Evolutionary conservation across 2,888 invertebrate species (phyloP).

Genomic region (Cistogaster globosa): DNA sequence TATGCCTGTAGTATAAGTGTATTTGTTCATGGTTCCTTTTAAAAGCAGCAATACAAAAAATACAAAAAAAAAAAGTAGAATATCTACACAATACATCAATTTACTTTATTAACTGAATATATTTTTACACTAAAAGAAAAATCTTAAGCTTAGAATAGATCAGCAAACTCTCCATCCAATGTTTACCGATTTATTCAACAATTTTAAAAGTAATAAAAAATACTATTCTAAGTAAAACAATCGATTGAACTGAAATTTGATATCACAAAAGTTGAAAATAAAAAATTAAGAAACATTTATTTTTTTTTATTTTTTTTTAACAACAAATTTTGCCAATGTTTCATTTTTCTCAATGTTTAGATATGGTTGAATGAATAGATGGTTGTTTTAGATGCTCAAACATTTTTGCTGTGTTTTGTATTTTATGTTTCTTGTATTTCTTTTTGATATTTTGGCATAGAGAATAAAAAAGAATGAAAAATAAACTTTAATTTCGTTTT

Average conservation of each 20-base stretch:
- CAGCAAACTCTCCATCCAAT: no score
- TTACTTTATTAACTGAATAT: conserved; percentile 37
- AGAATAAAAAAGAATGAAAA: conserved; percentile 12
- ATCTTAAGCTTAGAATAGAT: neutral
- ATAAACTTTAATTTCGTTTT: conserved; percentile 15
- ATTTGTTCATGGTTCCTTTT: conserved; percentile 35
- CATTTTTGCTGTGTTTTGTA: neutral
- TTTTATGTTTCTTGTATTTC: conserved; percentile 8
- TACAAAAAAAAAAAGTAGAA: conserved; percentile 21
- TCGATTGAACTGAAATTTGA: neutral
- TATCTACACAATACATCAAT: conserved; percentile 48
- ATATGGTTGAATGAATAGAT: conserved; percentile 30
- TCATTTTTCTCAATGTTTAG: neutral
- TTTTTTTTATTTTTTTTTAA: neutral
- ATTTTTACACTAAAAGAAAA: conserved; percentile 27
- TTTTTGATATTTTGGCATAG: neutral
- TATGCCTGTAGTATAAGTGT: no score
- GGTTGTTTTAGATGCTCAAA: conserved; percentile 12
- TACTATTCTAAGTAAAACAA: neutral
- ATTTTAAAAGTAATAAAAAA: neutral
- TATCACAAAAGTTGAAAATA: neutral
- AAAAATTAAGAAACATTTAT: conserved; percentile 5
- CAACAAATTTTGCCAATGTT: neutral
- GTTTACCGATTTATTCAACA: no score
- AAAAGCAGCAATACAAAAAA: conserved; percentile 22